These are phyloP conservation scores for Adrianichthys oophorus DNA, from an alignment of 2,797 vertebrate species.

Conservation along the genomic window DNA sequence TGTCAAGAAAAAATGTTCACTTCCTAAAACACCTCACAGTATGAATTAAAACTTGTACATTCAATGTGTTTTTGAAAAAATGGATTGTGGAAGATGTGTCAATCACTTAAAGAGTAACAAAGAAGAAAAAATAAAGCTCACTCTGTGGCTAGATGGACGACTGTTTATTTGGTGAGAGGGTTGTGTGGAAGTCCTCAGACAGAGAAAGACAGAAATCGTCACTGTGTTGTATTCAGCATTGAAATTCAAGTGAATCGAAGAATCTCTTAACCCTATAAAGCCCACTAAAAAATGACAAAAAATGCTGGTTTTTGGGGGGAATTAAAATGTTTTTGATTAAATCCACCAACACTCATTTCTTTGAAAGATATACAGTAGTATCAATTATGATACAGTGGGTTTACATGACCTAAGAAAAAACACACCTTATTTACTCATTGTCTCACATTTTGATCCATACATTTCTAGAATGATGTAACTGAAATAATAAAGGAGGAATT, in stretches of 20 bases:
- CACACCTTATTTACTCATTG: no score
- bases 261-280: constrained; percentile 63
- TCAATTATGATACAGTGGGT: no score
- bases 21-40: constrained; percentile 25
- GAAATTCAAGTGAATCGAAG: constrained; percentile 64
- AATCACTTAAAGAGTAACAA: constrained; percentile 59
- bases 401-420: no score
- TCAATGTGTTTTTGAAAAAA: constrained; percentile 46
- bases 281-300: no score
- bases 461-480: no score
- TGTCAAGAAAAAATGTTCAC: constrained; percentile 35
- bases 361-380: no score
- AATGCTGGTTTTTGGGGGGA: no score
- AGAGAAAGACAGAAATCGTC: constrained; percentile 61
- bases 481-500: no score
- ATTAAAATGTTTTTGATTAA: no score
- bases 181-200: constrained; percentile 53
- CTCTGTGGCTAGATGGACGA: constrained; percentile 51
- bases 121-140: constrained; percentile 64
- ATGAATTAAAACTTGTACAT: constrained; percentile 13
- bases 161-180: constrained; percentile 62
- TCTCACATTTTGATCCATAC: no score
- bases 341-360: no score
- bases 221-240: constrained; percentile 73
- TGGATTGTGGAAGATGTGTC: constrained; percentile 68